These are phyloP conservation scores for Exocentrus adspersus DNA, from an alignment of 2,888 invertebrate species.

Conservation along the genomic window DNA sequence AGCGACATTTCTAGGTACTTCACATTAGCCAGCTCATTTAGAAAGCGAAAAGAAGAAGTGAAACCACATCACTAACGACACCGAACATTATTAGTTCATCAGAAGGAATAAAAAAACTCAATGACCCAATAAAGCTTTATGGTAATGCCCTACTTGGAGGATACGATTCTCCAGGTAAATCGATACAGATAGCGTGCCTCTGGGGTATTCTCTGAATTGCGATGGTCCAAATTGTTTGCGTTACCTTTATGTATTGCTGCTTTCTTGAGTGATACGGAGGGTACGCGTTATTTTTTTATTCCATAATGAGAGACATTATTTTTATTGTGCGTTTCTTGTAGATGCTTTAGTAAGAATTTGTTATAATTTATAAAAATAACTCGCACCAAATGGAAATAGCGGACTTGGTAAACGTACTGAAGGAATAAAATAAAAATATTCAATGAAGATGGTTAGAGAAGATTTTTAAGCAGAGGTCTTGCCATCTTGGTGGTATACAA, in stretches of 20 bases:
- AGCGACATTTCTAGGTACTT: neutral
- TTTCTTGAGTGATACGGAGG: neutral
- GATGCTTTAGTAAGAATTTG: no score
- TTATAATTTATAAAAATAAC: no score
- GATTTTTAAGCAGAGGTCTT: no score
- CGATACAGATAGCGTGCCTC: neutral
- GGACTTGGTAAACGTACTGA: no score
- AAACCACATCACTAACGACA: neutral
- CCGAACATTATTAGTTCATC: slow-evolving; percentile 3
- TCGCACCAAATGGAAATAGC: no score
- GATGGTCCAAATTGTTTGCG: neutral
- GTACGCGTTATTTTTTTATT: neutral
- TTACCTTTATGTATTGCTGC: neutral
- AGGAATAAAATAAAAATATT: no score
- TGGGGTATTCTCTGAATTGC: neutral
- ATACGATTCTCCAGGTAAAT: neutral
- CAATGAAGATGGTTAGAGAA: no score
- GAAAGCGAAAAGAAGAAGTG: neutral
- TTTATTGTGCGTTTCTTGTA: neutral
- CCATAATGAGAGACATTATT: neutral
- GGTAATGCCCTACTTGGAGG: neutral
- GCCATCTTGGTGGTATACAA: no score
- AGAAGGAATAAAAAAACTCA: neutral
- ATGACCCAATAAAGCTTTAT: slow-evolving; percentile 1
- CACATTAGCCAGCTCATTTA: neutral